A percentile compares a stretch with the other conserved stretches of the same genome.
These are phyloP conservation scores for Napeogenes sylphis DNA, from an alignment of 2,888 invertebrate species.

Conservation along the genomic window DNA sequence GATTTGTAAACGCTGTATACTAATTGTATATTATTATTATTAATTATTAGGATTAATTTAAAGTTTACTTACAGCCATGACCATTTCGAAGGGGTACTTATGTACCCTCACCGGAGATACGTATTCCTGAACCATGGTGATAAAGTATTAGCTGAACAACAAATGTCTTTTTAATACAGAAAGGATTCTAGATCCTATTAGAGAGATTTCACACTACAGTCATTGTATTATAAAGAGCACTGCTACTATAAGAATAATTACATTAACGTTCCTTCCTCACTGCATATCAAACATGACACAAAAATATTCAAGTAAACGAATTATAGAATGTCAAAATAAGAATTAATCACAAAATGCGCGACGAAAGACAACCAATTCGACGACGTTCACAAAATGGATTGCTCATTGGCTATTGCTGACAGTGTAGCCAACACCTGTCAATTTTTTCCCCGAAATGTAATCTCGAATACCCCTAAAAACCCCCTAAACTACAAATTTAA, in stretches of 20 bases:
- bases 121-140: conserved; percentile 95
- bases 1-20: too few species aligned
- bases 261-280: conserved; percentile 50
- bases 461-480: too few species aligned
- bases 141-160: conserved; percentile 40
- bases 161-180: conserved; percentile 36
- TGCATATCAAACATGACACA: conserved; percentile 49
- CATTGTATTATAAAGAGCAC: conserved; percentile 48
- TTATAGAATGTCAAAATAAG: conserved; percentile 44
- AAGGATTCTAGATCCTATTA: conserved; percentile 50
- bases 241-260: conserved; percentile 17
- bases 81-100: conserved; percentile 95
- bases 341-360: conserved; percentile 44
- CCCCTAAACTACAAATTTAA: too few species aligned
- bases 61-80: conserved; percentile 91
- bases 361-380: conserved; percentile 30
- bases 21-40: conserved; percentile 8
- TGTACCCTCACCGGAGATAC: conserved; percentile 96
- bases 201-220: conserved; percentile 52
- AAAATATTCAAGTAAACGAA: conserved; percentile 46
- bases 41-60: neutral
- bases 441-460: too few species aligned
- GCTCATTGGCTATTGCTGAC: conserved; percentile 32
- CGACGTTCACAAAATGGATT: conserved; percentile 47
- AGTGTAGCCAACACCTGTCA: too few species aligned